Evolutionary conservation across 2,888 invertebrate genomes (phyloP), one percentile per base, ranked within the genome.

Genomic region (Cephus pygmeus): DNA sequence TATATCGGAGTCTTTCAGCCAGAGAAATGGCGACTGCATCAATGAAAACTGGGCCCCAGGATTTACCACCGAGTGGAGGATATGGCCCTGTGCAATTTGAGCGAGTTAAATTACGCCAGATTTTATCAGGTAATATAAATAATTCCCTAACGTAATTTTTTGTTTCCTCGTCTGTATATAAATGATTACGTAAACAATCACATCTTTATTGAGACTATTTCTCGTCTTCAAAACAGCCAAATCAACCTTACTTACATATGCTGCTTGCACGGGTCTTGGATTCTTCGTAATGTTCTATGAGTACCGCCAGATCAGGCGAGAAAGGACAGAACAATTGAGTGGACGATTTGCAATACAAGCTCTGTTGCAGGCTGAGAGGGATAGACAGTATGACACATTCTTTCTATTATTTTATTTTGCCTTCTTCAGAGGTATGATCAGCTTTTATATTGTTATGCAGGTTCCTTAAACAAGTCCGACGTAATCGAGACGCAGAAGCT

Each of bases 1-100:
- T 56, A 23, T 6, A 23, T 56, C 9, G 56, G 23, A 56, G 56
- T 23, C 9, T 23, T 56, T 23, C 23, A 56, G 56, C 23, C 23
- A 23, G 23, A 23, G 56, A 74, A 80, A 92, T 92, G 91, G 86
- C 90, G 23, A 79, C 91, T 81, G 81, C 87, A 77, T 84, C 92
- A 33, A 0, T 33, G 73, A 93, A 90, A 85, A 93, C 92, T 88
- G 80, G 81, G 34, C 83, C 87, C 0, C 99, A 99, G 92, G 99
- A 99, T 92, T 93, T 99, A 94, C 98, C 99, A 88, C 99, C 99
- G 81, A 92, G 94, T 77, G 98, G 98, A 89, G 99, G 99, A 84
- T 99, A 98, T 91, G 93, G 94, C 83, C 94, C 96, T 33, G 96
- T 98, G 83, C 93, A 93, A 74, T 96, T 92, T 88, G 93, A 94